phyloP scores from a whole-genome alignment of 2,888 invertebrate genomes.

The Xanthia icteritia region DNA sequence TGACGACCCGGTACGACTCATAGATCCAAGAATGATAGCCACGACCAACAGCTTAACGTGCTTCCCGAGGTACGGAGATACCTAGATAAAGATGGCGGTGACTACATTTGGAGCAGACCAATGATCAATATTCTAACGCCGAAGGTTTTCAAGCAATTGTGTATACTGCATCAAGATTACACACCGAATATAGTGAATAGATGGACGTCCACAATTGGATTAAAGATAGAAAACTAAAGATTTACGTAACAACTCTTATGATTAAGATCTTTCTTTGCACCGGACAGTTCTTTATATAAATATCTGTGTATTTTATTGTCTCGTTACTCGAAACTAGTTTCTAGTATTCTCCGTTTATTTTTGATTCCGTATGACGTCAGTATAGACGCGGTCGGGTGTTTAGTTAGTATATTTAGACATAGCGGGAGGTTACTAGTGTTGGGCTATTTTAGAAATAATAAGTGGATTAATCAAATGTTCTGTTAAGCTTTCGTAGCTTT shows the following conservation, averaged over 20 bases:
- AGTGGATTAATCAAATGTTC: not conserved
- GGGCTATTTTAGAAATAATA: not conserved
- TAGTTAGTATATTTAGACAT: constrained; percentile 63
- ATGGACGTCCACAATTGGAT: not conserved
- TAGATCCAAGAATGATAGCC: no score
- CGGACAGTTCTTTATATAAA: constrained; percentile 11
- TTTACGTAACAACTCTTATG: not conserved
- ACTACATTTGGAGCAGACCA: not conserved
- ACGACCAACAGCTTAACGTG: no score
- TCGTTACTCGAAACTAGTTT: constrained; percentile 43
- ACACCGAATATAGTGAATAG: not conserved
- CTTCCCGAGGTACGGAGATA: no score
- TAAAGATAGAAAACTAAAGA: constrained; percentile 1
- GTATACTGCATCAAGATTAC: not conserved
- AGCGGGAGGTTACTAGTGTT: constrained; percentile 34
- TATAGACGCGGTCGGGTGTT: constrained; percentile 44
- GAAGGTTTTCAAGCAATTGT: not conserved
- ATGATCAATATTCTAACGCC: not conserved
- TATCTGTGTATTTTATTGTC: constrained; percentile 30
- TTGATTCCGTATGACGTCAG: constrained; percentile 58
- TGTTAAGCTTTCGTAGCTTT: not conserved
- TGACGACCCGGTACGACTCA: no score
- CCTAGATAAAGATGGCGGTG: not conserved
- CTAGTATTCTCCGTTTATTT: constrained; percentile 62
- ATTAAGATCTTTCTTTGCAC: constrained; percentile 10